A percentile compares a stretch with the other conserved stretches of the same genome.
Conservation (phyloP, 2,113 vertebrate species). For the Chamaea fasciata region DNA sequence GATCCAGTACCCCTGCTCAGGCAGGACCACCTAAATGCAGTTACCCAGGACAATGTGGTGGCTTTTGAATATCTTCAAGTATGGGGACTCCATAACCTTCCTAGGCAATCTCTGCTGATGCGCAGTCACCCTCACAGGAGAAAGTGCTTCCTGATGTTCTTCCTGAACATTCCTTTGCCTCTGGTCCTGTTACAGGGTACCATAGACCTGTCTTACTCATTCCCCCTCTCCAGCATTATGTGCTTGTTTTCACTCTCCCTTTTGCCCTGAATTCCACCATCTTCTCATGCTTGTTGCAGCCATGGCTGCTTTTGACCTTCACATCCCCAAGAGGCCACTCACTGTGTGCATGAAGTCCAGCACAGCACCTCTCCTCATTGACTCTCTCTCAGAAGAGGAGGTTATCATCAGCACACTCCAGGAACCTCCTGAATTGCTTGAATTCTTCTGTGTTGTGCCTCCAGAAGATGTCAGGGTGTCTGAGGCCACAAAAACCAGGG, state of each 20-base stretch:
- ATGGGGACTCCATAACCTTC: not conserved
- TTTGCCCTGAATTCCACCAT: not conserved
- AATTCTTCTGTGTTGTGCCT: not conserved
- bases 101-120: not conserved
- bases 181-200: not conserved
- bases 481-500: not conserved
- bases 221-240: not conserved
- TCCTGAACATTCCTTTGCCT: not conserved
- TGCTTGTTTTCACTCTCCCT: not conserved
- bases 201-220: not conserved
- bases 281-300: not conserved
- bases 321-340: fast-evolving
- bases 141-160: not conserved
- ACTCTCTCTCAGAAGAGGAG: not conserved
- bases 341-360: not conserved
- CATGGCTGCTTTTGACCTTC: not conserved
- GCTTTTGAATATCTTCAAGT: not conserved
- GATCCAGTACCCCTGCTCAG: not conserved
- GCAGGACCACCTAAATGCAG: not conserved
- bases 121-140: not conserved
- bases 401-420: not conserved
- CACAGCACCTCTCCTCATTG: not conserved
- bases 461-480: not conserved
- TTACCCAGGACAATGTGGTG: not conserved
- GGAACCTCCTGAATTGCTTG: not conserved